Evolutionary conservation across 2,888 invertebrate species (phyloP).

Genomic region (Caenorhabditis sp.): DNA sequence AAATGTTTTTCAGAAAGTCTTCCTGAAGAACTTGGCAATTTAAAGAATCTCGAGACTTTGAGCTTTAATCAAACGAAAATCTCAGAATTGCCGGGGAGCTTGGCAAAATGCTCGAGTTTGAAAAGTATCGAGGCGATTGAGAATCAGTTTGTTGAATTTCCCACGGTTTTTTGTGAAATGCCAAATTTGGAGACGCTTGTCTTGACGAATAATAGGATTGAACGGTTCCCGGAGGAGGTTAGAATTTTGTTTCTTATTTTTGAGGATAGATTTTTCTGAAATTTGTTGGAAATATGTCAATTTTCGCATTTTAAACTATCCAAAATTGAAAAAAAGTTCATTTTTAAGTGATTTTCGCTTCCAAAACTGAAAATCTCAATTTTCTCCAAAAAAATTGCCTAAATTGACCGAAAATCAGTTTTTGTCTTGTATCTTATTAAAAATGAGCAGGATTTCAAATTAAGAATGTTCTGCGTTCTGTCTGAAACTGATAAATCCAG

Average conservation of each 20-base stretch:
- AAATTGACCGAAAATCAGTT: too few species aligned
- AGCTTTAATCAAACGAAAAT: slow-evolving; percentile 85
- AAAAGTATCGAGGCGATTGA: slow-evolving; percentile 24
- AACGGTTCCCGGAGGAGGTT: slow-evolving; percentile 37
- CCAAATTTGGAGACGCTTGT: slow-evolving; percentile 21
- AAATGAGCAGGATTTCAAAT: too few species aligned
- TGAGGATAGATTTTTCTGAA: background rate
- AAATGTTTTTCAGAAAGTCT: slow-evolving; percentile 64
- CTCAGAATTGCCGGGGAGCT: slow-evolving; percentile 77
- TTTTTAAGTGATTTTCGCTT: too few species aligned
- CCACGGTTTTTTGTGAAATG: slow-evolving; percentile 16
- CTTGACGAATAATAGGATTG: slow-evolving; percentile 33
- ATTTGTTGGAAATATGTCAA: background rate
- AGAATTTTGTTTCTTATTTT: background rate
- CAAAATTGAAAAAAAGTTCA: too few species aligned
- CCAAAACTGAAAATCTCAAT: too few species aligned
- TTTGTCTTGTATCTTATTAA: too few species aligned
- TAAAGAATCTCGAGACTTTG: slow-evolving; percentile 74
- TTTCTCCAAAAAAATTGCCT: too few species aligned
- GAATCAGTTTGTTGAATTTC: slow-evolving; percentile 23
- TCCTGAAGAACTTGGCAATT: slow-evolving; percentile 74
- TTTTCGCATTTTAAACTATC: too few species aligned
- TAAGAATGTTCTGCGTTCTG: too few species aligned
- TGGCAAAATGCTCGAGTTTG: slow-evolving; percentile 15
- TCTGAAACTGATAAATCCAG: too few species aligned